phyloP scores from a whole-genome alignment of 2,888 invertebrate species.

The Gymnocheta viridis region DNA sequence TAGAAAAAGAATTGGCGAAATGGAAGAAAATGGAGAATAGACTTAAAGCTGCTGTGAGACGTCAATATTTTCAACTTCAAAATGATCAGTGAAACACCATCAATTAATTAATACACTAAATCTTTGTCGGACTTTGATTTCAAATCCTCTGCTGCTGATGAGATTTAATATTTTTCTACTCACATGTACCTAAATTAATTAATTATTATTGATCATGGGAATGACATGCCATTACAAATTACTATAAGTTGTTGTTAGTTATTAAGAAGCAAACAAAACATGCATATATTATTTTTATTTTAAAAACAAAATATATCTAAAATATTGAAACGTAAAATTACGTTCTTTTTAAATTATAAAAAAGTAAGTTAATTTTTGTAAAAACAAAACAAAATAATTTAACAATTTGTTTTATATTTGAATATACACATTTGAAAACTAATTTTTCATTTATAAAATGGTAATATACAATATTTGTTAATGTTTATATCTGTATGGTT shows the following conservation, averaged over 20 bases:
- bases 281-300: conserved; percentile 4
- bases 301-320: conserved; percentile 2
- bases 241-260: conserved; percentile 57
- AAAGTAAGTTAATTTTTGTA: too few species aligned
- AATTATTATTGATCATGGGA: conserved; percentile 41
- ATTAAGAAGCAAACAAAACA: conserved; percentile 25
- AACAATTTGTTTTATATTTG: conserved; percentile 36
- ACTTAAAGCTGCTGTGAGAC: conserved; percentile 63
- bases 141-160: conserved; percentile 1
- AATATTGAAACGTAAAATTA: background rate
- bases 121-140: background rate
- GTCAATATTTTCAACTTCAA: conserved; percentile 50
- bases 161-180: conserved; percentile 13
- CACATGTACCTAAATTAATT: conserved; percentile 54
- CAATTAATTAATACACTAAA: background rate
- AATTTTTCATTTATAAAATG: conserved; percentile 32
- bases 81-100: conserved; percentile 14
- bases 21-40: conserved; percentile 54
- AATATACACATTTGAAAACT: conserved; percentile 15
- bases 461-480: background rate
- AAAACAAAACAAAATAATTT: background rate
- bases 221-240: conserved; percentile 48
- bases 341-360: background rate
- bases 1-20: conserved; percentile 31
- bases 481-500: conserved; percentile 27